Evolutionary conservation across 2,797 vertebrate genomes (phyloP).

Genomic region (Siniperca undulata): DNA sequence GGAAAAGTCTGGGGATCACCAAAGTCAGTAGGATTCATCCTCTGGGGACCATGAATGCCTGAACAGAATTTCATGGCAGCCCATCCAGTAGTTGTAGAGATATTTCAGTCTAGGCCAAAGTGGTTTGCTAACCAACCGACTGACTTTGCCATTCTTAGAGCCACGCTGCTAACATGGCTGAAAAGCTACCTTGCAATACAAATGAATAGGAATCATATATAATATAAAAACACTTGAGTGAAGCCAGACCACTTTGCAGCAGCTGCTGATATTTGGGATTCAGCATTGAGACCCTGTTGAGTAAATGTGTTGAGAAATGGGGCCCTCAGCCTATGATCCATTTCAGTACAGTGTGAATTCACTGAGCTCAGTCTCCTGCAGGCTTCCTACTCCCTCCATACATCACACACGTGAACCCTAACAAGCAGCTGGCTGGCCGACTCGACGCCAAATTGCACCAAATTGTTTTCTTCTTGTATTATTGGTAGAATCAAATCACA

Average conservation of each 20-base stretch:
- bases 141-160: no score
- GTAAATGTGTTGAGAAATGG: conserved; percentile 43
- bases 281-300: conserved; percentile 28
- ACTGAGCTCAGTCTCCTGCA: conserved; percentile 22
- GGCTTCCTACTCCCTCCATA: conserved; percentile 17
- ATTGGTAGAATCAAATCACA: conserved; percentile 42
- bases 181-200: neutral
- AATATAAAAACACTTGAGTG: neutral
- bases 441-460: conserved; percentile 16
- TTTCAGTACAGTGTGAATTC: conserved; percentile 10
- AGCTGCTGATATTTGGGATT: conserved; percentile 33
- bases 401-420: conserved; percentile 32
- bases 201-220: neutral
- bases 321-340: conserved; percentile 31
- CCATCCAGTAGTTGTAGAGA: neutral
- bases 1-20: no score
- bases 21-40: no score
- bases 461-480: conserved; percentile 32
- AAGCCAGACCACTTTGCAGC: neutral
- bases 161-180: no score
- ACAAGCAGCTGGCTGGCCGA: conserved; percentile 37
- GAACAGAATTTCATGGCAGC: neutral
- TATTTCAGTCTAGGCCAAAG: neutral
- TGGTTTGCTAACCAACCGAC: no score
- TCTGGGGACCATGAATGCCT: neutral